A percentile compares a stretch with the other conserved stretches of the same genome.
phyloP scores from a whole-genome alignment of 2,113 vertebrate species.

The Indicator indicator region DNA sequence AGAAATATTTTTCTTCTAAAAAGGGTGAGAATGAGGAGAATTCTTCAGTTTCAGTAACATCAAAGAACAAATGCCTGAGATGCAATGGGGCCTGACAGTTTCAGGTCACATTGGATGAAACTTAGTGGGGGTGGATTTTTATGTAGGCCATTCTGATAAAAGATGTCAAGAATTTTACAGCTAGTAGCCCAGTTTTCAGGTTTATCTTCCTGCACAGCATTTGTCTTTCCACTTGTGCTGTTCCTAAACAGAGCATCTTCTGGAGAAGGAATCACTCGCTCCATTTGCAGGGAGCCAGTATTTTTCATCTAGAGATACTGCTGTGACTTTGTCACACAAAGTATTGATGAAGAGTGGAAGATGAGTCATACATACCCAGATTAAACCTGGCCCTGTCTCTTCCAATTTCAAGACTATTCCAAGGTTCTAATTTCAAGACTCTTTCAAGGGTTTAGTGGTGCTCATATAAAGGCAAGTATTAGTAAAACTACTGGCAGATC shows the following conservation, averaged over 20 bases:
- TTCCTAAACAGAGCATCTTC: background rate
- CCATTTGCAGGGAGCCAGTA: background rate
- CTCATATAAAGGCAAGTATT: background rate
- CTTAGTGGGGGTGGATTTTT: background rate
- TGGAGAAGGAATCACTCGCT: background rate
- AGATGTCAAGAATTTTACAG: background rate
- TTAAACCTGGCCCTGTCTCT: background rate
- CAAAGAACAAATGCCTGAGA: background rate
- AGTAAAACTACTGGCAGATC: background rate
- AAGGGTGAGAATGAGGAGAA: background rate
- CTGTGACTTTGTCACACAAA: background rate
- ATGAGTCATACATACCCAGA: background rate
- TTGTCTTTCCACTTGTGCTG: background rate
- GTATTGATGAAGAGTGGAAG: background rate
- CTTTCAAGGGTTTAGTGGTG: background rate
- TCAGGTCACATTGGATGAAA: background rate
- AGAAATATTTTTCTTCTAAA: background rate
- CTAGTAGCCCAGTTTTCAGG: background rate
- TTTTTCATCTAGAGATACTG: background rate
- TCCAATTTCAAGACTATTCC: background rate
- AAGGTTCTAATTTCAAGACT: background rate
- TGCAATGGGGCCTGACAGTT: background rate
- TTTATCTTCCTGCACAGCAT: background rate
- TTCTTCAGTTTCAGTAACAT: background rate
- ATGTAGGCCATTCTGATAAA: background rate